phyloP scores from a whole-genome alignment of 2,797 vertebrate genomes.

The Halcyon badia region DNA sequence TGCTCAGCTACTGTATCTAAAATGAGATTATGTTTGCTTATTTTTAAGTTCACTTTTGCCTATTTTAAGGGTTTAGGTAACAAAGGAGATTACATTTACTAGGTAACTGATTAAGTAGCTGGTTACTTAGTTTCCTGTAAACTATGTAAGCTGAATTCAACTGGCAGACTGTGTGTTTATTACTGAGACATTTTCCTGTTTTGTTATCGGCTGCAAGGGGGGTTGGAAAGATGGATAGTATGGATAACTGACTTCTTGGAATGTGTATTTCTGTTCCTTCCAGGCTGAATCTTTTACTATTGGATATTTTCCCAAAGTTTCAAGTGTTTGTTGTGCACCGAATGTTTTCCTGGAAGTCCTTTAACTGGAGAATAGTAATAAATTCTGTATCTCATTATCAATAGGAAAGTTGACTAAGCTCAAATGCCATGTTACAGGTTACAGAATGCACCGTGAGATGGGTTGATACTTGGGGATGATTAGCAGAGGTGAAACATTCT shows the following conservation, averaged over 20 bases:
- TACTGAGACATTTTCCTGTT: neutral
- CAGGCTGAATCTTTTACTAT: neutral
- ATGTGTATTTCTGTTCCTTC: neutral
- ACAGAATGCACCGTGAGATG: neutral
- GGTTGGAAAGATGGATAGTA: no score
- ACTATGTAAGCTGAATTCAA: neutral
- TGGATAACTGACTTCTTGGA: neutral
- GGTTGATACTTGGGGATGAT: neutral
- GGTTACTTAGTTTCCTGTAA: neutral
- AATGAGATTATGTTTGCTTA: accelerated
- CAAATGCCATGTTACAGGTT: neutral
- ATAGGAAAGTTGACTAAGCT: neutral
- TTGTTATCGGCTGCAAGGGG: accelerated
- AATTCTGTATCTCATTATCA: neutral
- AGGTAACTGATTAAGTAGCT: neutral
- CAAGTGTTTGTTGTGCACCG: neutral
- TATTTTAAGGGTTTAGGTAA: neutral
- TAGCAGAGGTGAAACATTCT: neutral
- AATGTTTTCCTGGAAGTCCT: neutral
- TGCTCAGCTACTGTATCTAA: neutral
- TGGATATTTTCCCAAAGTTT: neutral
- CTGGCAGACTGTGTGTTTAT: neutral
- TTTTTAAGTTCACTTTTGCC: neutral
- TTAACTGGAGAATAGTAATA: neutral
- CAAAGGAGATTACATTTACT: neutral